A percentile compares a stretch with the other conserved stretches of the same genome.
Conservation (phyloP, 2,113 vertebrate genomes). For the Microcebus griseorufus region DNA sequence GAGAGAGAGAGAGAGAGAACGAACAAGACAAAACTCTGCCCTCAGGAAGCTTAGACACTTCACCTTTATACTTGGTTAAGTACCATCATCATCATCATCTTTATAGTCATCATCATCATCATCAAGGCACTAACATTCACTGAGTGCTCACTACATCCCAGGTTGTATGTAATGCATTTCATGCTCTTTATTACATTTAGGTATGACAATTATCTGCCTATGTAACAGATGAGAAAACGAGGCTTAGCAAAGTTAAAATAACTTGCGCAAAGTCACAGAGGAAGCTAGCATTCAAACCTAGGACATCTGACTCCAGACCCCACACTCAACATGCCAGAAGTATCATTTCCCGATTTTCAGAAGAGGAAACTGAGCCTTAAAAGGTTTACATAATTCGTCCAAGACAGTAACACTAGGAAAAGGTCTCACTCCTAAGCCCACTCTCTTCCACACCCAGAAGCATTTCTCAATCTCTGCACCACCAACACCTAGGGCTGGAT, state of each 20-base stretch:
- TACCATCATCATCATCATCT: neutral
- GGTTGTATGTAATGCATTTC: rapidly evolving
- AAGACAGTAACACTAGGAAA: neutral
- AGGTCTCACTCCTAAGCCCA: neutral
- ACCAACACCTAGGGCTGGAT: neutral
- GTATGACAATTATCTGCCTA: neutral
- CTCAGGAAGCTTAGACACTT: neutral
- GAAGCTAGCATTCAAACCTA: neutral
- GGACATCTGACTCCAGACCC: neutral
- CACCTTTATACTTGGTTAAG: neutral
- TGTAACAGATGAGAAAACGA: neutral
- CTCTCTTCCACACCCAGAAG: neutral
- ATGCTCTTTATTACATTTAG: neutral
- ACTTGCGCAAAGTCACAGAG: neutral
- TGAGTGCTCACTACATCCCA: neutral
- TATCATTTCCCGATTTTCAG: neutral
- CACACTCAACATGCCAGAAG: neutral
- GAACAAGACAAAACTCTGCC: neutral
- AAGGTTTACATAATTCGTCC: neutral
- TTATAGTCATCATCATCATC: no score
- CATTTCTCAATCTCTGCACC: neutral
- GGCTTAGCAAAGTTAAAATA: neutral
- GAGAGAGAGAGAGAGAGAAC: neutral
- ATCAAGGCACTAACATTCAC: neutral
- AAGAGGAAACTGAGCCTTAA: neutral